Evolutionary conservation across 2,113 vertebrate species (phyloP).

Genomic region (Melanotaenia duboulayi): DNA sequence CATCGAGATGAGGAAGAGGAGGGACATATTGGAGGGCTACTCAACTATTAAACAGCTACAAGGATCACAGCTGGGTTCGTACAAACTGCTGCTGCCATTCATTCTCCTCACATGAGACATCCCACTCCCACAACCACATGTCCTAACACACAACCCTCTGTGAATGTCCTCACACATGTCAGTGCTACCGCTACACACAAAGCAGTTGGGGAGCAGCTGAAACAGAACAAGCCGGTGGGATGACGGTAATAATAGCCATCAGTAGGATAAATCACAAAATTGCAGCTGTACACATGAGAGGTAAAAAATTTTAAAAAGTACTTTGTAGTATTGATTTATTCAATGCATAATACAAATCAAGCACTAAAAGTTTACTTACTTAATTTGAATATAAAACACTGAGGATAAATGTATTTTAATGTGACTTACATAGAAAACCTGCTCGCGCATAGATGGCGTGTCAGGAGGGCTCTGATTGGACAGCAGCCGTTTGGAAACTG

Average conservation of each 20-base stretch:
- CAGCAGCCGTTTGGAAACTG: conserved; percentile 92
- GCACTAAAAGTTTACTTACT: background rate
- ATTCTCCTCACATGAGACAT: conserved; percentile 33
- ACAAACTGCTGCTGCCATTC: conserved; percentile 62
- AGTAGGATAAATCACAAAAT: conserved; percentile 36
- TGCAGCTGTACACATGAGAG: background rate
- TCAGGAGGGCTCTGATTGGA: conserved; percentile 98
- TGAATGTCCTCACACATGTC: conserved; percentile 56
- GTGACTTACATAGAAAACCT: conserved; percentile 97
- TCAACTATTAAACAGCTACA: conserved; percentile 80
- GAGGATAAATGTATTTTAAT: background rate
- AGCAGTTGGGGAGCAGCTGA: conserved; percentile 76
- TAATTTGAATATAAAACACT: conserved; percentile 1
- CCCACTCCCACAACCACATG: conserved; percentile 54
- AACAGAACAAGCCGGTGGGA: conserved; percentile 76
- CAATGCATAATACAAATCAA: background rate
- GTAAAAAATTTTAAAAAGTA: background rate
- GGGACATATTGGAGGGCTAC: conserved; percentile 74
- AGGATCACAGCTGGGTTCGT: conserved; percentile 72
- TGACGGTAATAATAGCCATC: conserved; percentile 54
- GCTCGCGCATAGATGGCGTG: conserved; percentile 95
- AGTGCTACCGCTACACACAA: conserved; percentile 72
- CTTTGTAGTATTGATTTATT: background rate
- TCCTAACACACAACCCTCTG: conserved; percentile 54
- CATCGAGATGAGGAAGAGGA: conserved; percentile 69